Base-by-base conservation (phyloP, 2,797 vertebrate genomes). In the Poliocrania exsul region DNA sequence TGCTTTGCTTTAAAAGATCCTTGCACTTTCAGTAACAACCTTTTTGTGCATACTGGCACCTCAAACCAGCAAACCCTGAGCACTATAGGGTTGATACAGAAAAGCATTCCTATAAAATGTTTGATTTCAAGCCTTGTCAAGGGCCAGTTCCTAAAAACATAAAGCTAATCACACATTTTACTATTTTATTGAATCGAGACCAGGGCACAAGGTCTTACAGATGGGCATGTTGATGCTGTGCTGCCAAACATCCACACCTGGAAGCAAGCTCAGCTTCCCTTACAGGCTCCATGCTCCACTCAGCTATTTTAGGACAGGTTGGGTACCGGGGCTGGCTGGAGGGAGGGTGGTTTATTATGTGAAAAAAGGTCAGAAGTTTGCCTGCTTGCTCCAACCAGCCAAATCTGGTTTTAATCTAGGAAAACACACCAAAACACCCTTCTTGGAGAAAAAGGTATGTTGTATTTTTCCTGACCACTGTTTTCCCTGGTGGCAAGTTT, bases 281-380 rank as follows among this genome's bases (percentile, higher is more conserved):
- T 86, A 33, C 57, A 83, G 71, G 42, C 73, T 86, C 38, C 11
- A 0, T 13, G 42, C 29, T 65, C 42, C 5, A 2, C 80, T 82
- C 1, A 0, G 78, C 60, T 95, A 57, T 95, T 96, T 94, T 73
- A 66, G 88, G 86, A 77, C 28, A 70, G 66, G 33, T 91, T 65
- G 66, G 62, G 66, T 73, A 79, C 50, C 3, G 4, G 51, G 18
- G 24, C 29, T 53, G 25, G 57, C 46, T 0, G 0, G 8, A 23
- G 16, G 16, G 12, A 20, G 21, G 7, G 8, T 69, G 37, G 71
- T 38, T 89, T 90, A 84, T 92, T 79, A 64, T 12, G 64, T 64
- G 73, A 70, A 94, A 84, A 88, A 94, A 84, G 91, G 86, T 97
- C 94, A 94, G 78, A 82, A 93, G 81, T 94, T 94, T 96, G 78